phyloP scores from a whole-genome alignment of 2,797 vertebrate genomes.

The Esox lucius region DNA sequence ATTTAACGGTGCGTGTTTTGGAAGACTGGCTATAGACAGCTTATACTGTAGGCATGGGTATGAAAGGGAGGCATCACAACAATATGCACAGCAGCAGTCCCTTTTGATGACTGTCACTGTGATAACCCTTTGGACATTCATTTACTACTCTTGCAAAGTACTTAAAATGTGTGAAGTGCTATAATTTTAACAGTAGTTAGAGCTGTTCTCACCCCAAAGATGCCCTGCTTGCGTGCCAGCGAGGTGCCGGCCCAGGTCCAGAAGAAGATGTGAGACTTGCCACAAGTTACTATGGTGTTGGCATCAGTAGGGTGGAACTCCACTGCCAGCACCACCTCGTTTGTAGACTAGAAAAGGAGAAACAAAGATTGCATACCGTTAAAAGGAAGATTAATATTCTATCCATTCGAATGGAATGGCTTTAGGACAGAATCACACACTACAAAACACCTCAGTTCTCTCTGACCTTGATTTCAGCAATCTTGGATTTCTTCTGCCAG shows the following conservation, averaged over 20 bases:
- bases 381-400: neutral
- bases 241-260: slow-evolving; percentile 94
- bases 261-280: slow-evolving; percentile 99
- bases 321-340: slow-evolving; percentile 92
- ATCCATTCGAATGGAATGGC: neutral
- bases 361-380: neutral
- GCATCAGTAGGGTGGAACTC: slow-evolving; percentile 96
- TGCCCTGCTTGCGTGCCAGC: slow-evolving; percentile 93
- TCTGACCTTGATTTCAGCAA: slow-evolving; percentile 94
- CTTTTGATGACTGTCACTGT: neutral
- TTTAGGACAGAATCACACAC: neutral
- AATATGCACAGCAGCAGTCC: too few species aligned
- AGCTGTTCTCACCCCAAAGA: slow-evolving; percentile 89
- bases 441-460: neutral
- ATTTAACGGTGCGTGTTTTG: neutral
- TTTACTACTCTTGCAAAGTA: neutral
- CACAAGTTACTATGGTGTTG: slow-evolving; percentile 93
- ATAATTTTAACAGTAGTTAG: neutral
- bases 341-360: slow-evolving; percentile 81
- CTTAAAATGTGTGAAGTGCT: neutral
- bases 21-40: neutral
- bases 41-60: too few species aligned
- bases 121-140: neutral
- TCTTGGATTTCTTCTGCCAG: slow-evolving; percentile 94
- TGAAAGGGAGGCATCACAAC: too few species aligned